phyloP scores from a whole-genome alignment of 2,113 vertebrate genomes.

The Macaca nemestrina region DNA sequence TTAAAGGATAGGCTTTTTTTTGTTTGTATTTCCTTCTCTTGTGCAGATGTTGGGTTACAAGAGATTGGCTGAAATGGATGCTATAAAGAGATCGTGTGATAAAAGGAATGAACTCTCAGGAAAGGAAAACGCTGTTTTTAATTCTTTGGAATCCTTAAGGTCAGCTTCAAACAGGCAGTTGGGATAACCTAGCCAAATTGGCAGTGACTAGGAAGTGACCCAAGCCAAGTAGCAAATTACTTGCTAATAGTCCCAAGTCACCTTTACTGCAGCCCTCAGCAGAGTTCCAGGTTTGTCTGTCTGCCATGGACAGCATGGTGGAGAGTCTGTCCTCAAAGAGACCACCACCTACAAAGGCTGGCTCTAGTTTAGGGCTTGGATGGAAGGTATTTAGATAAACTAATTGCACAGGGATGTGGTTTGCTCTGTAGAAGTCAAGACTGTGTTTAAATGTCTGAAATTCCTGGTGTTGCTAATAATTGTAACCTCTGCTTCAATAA shows the following conservation, averaged over 20 bases:
- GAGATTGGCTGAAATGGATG: constrained; percentile 52
- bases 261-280: background rate
- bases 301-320: background rate
- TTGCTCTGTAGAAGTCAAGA: constrained; percentile 82
- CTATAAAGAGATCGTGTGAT: constrained; percentile 49
- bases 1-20: background rate
- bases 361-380: constrained; percentile 76
- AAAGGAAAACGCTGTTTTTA: constrained; percentile 61
- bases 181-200: constrained; percentile 33
- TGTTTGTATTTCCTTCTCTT: constrained; percentile 34
- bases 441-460: constrained; percentile 85
- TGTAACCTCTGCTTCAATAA: constrained; percentile 85
- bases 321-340: constrained; percentile 58
- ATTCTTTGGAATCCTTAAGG: constrained; percentile 52
- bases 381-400: constrained; percentile 85
- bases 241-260: constrained; percentile 14
- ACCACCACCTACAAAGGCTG: constrained; percentile 81
- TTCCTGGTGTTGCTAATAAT: constrained; percentile 86
- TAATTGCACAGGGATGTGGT: constrained; percentile 85
- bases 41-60: constrained; percentile 52
- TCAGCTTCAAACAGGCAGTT: constrained; percentile 24
- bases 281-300: background rate
- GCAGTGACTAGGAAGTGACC: constrained; percentile 52
- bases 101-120: constrained; percentile 47
- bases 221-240: constrained; percentile 48